Base-by-base conservation (phyloP, 1,140 invertebrate species). In the Octopus bimaculoides region DNA sequence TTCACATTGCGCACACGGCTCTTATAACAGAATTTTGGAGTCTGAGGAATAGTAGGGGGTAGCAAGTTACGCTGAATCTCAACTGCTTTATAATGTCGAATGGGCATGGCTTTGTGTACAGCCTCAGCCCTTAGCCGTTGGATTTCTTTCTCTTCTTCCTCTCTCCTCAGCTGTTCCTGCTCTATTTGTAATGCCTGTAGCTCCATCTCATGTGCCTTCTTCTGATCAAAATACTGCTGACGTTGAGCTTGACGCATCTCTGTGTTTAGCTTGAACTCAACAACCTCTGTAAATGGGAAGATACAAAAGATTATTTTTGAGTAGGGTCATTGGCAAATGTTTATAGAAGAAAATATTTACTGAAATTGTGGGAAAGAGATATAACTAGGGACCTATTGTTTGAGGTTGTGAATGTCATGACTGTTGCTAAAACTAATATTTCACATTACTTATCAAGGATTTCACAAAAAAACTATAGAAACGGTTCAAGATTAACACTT, bases 181-280 rank as follows among this genome's bases (percentile, higher is more conserved):
- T 86, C 84, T 20, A 83, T 78, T 52, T 85, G 81, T 54, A 85
- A 77, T 52, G 84, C 85, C 52, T 87, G 86, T 9, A 87, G 41
- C 75, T 91, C 89, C 5, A 88, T 84, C 80, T 91, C 87, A 77
- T 88, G 84, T 56, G 90, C 89, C 79, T 90, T 91, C 80, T 89
- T 89, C 52, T 85, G 80, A 79, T 84, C 81, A 14, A 92, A 91
- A 86, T 89, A 92, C 41, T 90, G 86, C 76, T 90, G 87, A 53
- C 92, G 83, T 71, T 91, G 87, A 74, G 86, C 82, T 9, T 90
- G 89, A 66, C 92, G 82, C 14, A 85, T 80, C 54, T 92, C 92
- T 5, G 91, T 91, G 81, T 90, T 89, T 14, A 93, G 87, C 14
- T 87, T 82, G 82, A 92, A 88, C 12, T 90, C 88, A 54, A 84